These are phyloP conservation scores for Arctocebus calabarensis DNA, from an alignment of 2,797 vertebrate genomes.

Conservation along the genomic window DNA sequence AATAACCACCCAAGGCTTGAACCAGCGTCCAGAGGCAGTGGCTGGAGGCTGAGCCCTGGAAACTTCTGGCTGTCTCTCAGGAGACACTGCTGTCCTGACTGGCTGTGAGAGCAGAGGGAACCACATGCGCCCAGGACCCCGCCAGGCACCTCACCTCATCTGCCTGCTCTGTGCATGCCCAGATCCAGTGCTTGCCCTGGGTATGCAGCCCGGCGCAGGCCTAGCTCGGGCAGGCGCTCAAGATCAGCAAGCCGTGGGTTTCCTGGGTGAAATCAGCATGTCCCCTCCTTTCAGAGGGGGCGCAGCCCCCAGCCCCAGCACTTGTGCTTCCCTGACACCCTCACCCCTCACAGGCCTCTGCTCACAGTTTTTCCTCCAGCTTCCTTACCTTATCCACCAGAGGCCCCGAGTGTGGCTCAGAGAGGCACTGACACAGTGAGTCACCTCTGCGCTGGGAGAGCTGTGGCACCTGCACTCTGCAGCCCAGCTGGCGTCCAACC, in stretches of 20 bases:
- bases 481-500: background rate
- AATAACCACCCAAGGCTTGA: background rate
- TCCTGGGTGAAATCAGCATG: conserved; percentile 65
- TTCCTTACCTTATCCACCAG: background rate
- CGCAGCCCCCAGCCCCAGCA: background rate
- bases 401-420: rapidly evolving
- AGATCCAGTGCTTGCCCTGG: background rate
- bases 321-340: background rate
- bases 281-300: conserved; percentile 8
- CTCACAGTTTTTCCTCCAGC: background rate
- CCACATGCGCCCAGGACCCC: background rate
- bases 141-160: rapidly evolving
- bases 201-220: background rate
- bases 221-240: conserved; percentile 45
- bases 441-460: rapidly evolving
- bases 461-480: rapidly evolving
- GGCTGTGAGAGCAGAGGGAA: background rate
- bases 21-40: background rate
- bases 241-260: conserved; percentile 66
- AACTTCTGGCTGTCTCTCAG: background rate
- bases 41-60: background rate
- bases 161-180: background rate
- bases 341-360: background rate
- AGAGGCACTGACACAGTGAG: background rate
- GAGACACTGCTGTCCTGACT: background rate